Conservation (phyloP, 1,140 invertebrate genomes). For the Heliothis virescens region DNA sequence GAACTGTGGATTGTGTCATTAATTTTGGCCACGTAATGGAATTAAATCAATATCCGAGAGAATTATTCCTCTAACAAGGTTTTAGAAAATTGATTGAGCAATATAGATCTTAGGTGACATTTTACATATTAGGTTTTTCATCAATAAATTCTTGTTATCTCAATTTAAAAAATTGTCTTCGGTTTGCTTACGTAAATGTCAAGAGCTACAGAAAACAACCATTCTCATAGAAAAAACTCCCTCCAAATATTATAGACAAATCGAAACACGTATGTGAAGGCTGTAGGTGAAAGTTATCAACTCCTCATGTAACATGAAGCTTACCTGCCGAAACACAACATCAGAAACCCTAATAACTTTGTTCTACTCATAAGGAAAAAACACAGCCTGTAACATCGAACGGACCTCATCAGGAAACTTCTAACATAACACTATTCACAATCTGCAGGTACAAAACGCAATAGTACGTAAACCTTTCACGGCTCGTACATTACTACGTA, state of each 20-base stretch:
- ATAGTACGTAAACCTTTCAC: conserved; percentile 28
- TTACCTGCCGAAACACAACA: neutral
- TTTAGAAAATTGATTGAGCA: too few relatives aligned
- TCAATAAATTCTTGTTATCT: too few relatives aligned
- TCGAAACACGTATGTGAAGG: neutral
- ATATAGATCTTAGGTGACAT: too few relatives aligned
- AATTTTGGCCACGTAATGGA: neutral
- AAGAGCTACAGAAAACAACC: too few relatives aligned
- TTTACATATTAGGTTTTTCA: too few relatives aligned
- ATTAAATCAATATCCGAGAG: neutral
- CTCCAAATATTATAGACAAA: too few relatives aligned
- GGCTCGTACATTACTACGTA: conserved; percentile 22
- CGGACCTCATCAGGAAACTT: conserved; percentile 35
- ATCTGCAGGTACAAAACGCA: conserved; percentile 40
- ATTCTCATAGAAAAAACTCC: too few relatives aligned
- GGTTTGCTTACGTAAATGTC: too few relatives aligned
- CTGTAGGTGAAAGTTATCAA: neutral
- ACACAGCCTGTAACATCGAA: conserved; percentile 9
- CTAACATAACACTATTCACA: conserved; percentile 32
- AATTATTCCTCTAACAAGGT: too few relatives aligned
- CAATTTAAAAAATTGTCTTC: too few relatives aligned
- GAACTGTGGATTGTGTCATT: conserved; percentile 1
- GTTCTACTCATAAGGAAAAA: conserved; percentile 38
- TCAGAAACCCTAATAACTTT: conserved; percentile 33
- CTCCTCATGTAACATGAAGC: neutral